These are phyloP conservation scores for Caradrina clavipalpis DNA, from an alignment of 2,888 invertebrate genomes.

Conservation along the genomic window DNA sequence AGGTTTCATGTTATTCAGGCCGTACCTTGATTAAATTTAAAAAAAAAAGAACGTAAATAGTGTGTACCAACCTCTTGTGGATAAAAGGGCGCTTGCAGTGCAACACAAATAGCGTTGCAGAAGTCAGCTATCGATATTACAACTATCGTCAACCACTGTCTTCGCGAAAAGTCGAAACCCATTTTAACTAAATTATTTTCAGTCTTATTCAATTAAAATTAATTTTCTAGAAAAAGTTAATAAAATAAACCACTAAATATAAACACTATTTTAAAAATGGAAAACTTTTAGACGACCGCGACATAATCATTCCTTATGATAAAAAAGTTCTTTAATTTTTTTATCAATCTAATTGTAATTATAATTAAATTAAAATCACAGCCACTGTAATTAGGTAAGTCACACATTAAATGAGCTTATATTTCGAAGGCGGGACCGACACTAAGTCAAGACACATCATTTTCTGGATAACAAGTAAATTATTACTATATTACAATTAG, in stretches of 20 bases:
- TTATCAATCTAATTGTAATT: neutral
- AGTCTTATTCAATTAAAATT: constrained; percentile 13
- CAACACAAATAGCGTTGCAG: constrained; percentile 96
- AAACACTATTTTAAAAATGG: constrained; percentile 28
- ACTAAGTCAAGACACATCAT: constrained; percentile 72
- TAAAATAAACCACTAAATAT: constrained; percentile 1
- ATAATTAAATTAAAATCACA: constrained; percentile 40
- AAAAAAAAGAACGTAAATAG: neutral
- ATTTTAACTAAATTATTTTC: constrained; percentile 75
- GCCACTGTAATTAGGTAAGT: constrained; percentile 75
- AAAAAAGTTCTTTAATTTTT: neutral
- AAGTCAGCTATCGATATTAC: constrained; percentile 96
- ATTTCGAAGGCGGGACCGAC: constrained; percentile 69
- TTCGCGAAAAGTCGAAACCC: constrained; percentile 92
- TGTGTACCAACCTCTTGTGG: constrained; percentile 93
- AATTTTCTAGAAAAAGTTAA: neutral
- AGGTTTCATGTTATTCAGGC: neutral
- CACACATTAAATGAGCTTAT: constrained; percentile 60
- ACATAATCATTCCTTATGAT: constrained; percentile 29
- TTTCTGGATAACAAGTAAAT: constrained; percentile 75
- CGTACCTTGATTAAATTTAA: neutral
- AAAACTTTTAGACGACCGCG: constrained; percentile 11
- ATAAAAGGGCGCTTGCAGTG: constrained; percentile 96
- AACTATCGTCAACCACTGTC: constrained; percentile 95
- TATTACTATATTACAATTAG: constrained; percentile 65